Base-by-base conservation (phyloP, 1,140 invertebrate species). In the Augochlora pura region DNA sequence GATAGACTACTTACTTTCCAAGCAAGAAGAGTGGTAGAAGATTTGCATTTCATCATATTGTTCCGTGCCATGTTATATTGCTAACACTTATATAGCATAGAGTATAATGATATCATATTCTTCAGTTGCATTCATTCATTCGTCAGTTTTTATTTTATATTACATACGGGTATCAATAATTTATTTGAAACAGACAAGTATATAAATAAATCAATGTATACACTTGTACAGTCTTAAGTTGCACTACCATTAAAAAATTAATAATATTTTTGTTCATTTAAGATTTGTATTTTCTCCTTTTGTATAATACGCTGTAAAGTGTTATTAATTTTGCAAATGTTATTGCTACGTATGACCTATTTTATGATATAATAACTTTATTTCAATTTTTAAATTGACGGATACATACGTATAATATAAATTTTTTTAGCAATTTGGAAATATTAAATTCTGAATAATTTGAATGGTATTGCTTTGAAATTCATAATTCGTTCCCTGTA, bases 31-130 rank as follows among this genome's bases (percentile, higher is more conserved):
- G 14, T 46, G 9, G 42, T 12, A 46, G 32, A 46, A 46, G 25
- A 60, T 39, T 27, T 2, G 3, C 25, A 42, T 12, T 57, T 54
- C 10, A 18, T 39, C 38, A 9, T 57, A 2, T 23, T 8, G 10
- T 72, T 72, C 59, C 25, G 59, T 46, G 54, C 59, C 60, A 63
- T 73, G 4, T 60, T 60, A 18, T 59, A 42, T 42, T 23, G 0
- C 32, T 54, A 68, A 32, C 46, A n/a, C 32, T 68, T 54, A 32
- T 57, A 57, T 23, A 7, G 21, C 38, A 57, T 23, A 7, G 21
- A 6, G 10, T 32, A 57, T n/a, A 42, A n/a, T 54, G n/a, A n/a
- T 54, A 46, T 57, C 9, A 9, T n/a, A 21, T 57, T 57, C 14
- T 16, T n/a, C 1, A 12, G 18, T 16, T 42, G 39, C 32, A 10